Percentiles rank a stretch among this genome's conserved stretches.
These are phyloP conservation scores for Epinotia demarniana DNA, from an alignment of 2,888 invertebrate species.

Conservation along the genomic window DNA sequence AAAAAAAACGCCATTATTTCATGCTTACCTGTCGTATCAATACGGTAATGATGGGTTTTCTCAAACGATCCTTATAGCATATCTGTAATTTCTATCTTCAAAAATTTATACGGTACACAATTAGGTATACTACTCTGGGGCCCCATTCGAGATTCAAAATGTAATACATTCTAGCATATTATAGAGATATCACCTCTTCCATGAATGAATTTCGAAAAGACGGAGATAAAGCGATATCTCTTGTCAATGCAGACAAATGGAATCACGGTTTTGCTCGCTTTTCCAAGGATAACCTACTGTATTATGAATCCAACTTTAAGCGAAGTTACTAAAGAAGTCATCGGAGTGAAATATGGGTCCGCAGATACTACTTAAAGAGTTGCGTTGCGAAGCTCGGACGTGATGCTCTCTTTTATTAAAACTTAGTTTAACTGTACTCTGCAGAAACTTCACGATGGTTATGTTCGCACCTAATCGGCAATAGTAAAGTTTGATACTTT, in stretches of 20 bases:
- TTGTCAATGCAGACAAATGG: not conserved
- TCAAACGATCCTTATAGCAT: no score
- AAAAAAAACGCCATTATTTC: not conserved
- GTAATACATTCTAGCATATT: no score
- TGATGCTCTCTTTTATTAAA: conserved; percentile 38
- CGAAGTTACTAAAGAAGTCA: conserved; percentile 6
- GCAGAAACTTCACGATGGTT: not conserved
- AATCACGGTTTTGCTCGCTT: not conserved
- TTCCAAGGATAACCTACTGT: not conserved
- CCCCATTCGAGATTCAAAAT: no score
- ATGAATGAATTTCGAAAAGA: no score
- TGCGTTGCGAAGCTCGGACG: conserved; percentile 3
- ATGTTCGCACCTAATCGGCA: not conserved
- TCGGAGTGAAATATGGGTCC: conserved; percentile 28
- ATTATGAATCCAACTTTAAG: conserved; percentile 10
- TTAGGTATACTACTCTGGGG: no score
- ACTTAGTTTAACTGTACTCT: conserved; percentile 2
- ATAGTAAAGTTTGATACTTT: not conserved
- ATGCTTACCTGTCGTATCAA: not conserved
- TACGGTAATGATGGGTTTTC: no score
- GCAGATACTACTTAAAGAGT: conserved; percentile 25
- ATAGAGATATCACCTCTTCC: no score
- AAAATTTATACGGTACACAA: no score
- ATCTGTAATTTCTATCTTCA: no score
- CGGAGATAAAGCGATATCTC: no score